A percentile compares a stretch with the other conserved stretches of the same genome.
Evolutionary conservation across 2,113 vertebrate genomes (phyloP).

Genomic region (Chrysochloris asiatica): DNA sequence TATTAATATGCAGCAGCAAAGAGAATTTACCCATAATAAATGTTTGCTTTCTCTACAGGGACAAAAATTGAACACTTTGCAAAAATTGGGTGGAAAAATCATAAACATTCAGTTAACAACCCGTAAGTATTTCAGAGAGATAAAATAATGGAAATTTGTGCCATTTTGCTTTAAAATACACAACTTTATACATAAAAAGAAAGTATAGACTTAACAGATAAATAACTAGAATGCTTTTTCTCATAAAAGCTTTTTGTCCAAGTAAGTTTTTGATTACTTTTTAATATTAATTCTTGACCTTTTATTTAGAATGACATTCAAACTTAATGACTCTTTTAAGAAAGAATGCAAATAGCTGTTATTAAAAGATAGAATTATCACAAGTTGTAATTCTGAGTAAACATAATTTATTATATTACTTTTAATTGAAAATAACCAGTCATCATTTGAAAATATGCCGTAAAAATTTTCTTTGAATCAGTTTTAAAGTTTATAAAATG

Average conservation of each 20-base stretch:
- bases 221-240: conserved; percentile 22
- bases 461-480: conserved; percentile 12
- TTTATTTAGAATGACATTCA: conserved; percentile 29
- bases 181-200: conserved; percentile 42
- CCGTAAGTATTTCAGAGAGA: conserved; percentile 88
- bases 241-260: conserved; percentile 4
- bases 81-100: conserved; percentile 99
- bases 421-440: conserved; percentile 32
- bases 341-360: neutral
- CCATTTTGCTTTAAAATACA: neutral
- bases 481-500: conserved; percentile 22
- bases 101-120: conserved; percentile 96
- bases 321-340: neutral
- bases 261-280: conserved; percentile 21
- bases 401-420: conserved; percentile 22
- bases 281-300: conserved; percentile 24
- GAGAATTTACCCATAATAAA: neutral
- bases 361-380: conserved; percentile 17
- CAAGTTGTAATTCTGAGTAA: too few relatives aligned
- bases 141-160: conserved; percentile 19
- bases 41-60: conserved; percentile 83
- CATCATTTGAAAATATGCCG: neutral
- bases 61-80: conserved; percentile 96
- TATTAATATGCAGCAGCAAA: conserved; percentile 33
- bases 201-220: conserved; percentile 23